These are phyloP conservation scores for Microdon myrmicae DNA, from an alignment of 2,888 invertebrate genomes.

Conservation along the genomic window DNA sequence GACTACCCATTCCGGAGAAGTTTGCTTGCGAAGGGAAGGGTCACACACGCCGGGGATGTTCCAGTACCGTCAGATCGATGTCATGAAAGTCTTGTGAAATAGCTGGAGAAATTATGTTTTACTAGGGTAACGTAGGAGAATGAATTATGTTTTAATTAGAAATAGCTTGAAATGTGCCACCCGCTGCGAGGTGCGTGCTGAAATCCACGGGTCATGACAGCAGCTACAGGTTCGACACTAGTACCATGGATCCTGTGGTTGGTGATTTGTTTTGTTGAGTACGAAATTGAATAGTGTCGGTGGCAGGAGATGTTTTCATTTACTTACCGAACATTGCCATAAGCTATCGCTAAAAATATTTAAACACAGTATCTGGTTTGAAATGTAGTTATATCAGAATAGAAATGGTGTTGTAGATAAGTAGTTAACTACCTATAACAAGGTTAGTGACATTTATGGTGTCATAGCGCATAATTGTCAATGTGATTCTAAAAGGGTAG, in stretches of 20 bases:
- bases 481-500: too few species aligned
- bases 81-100: constrained; percentile 32
- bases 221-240: constrained; percentile 44
- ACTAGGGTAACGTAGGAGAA: constrained; percentile 36
- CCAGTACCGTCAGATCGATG: constrained; percentile 28
- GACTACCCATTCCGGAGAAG: neutral
- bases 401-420: too few species aligned
- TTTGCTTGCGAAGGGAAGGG: too few species aligned
- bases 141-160: constrained; percentile 52
- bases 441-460: too few species aligned
- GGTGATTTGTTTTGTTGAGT: constrained; percentile 36
- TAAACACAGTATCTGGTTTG: too few species aligned
- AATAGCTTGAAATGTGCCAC: constrained; percentile 42
- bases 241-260: constrained; percentile 43
- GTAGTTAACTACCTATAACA: too few species aligned
- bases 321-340: too few species aligned
- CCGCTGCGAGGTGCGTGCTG: constrained; percentile 41
- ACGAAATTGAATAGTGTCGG: constrained; percentile 23
- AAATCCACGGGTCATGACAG: constrained; percentile 29
- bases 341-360: too few species aligned
- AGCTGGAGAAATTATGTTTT: constrained; percentile 42
- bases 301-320: too few species aligned
- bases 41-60: neutral
- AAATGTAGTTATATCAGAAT: too few species aligned
- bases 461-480: too few species aligned